Evolutionary conservation across 1,140 invertebrate genomes (phyloP), one percentile per base, ranked within the genome.

Genomic region (Drosophila mauritiana): DNA sequence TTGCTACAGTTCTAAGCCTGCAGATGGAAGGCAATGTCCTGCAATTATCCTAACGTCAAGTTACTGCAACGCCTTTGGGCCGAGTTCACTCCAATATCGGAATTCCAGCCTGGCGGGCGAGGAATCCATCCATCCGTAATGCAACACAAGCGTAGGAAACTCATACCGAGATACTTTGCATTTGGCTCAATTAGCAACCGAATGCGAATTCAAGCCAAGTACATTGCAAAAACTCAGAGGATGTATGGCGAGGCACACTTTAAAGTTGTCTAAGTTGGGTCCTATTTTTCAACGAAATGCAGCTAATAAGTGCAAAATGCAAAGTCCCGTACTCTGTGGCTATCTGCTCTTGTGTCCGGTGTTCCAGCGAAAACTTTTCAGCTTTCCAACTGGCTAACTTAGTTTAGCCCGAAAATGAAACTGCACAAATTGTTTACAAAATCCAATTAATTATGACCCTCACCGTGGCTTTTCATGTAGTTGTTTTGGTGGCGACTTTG

Each of bases 341-440:
- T 62, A 46, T 37, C 31, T 64, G 40, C 31, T 15, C 34, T 22
- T 22, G 15, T 36, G 59, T 45, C 13, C 13, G 13, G 42, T 13
- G 25, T 27, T 43, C 6, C 42, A 36, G 65, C 8, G 39, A 48
- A 70, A 70, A 52, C 68, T 69, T 65, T 70, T 11, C 37, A 39
- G 42, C 25, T 10, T 31, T 31, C 31, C 31, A 48, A 36, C 12
- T 27, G 52, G 68, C 48, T 76, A 63, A 77, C 40, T 76, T 57
- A 56, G 59, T 76, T 76, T 77, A 34, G 45, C 37, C 62, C 45
- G 52, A 67, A 64, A 76, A 65, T 40, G 67, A 68, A 70, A 40
- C 68, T 56, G 59, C 46, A 73, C 73, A 74, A 74, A 74, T 63
- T 74, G 72, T 73, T 74, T 74, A 73, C 57, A 57, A 73, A 74